phyloP scores from a whole-genome alignment of 2,888 invertebrate species.

The Eupsilia transversa region DNA sequence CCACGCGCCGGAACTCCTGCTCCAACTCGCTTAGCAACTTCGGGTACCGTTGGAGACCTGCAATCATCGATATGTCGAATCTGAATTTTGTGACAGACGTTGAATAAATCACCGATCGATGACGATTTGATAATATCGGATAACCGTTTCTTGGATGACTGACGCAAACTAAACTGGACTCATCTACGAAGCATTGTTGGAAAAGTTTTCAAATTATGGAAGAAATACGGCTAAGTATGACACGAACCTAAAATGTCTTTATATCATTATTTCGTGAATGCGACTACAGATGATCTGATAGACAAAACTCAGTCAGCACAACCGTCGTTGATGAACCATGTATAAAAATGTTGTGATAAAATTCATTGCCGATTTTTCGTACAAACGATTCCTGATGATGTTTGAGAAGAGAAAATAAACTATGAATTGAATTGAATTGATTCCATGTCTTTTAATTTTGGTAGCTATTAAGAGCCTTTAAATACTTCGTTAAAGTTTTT shows the following conservation, averaged over 20 bases:
- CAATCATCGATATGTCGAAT: slow-evolving; percentile 27
- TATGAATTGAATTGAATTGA: no score
- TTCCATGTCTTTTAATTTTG: not conserved
- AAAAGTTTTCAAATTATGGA: not conserved
- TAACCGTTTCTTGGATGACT: not conserved
- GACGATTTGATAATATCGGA: not conserved
- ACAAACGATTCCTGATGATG: not conserved
- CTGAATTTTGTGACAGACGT: not conserved
- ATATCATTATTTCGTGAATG: not conserved
- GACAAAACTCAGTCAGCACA: not conserved
- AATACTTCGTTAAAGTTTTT: not conserved
- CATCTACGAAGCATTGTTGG: not conserved
- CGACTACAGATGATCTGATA: not conserved
- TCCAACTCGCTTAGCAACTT: slow-evolving; percentile 89
- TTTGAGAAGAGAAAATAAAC: no score
- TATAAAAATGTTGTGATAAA: not conserved
- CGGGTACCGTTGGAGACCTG: slow-evolving; percentile 91
- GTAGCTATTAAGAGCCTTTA: not conserved
- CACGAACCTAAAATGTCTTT: not conserved
- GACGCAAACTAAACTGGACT: not conserved
- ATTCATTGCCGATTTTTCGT: not conserved
- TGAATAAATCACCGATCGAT: not conserved
- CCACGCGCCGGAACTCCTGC: slow-evolving; percentile 90
- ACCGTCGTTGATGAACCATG: no score
- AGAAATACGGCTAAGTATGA: no score